These are phyloP conservation scores for Zaprionus obscuricornis DNA, from an alignment of 2,888 invertebrate species.

Conservation along the genomic window DNA sequence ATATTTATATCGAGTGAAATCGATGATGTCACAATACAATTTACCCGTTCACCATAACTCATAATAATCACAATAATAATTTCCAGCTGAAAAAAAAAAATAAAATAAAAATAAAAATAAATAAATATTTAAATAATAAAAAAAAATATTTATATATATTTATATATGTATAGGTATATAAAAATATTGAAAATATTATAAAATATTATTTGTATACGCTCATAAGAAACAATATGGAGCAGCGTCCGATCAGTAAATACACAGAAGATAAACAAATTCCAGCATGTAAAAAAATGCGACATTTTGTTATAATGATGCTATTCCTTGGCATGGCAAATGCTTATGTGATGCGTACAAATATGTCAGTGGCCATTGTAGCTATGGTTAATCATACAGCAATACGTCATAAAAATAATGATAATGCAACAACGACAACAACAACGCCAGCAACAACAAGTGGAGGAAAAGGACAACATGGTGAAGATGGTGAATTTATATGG, in stretches of 20 bases:
- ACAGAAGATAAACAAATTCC: too few relatives aligned
- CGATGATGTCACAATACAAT: neutral
- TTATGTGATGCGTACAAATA: conserved; percentile 94
- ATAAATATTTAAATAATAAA: neutral
- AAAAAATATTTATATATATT: conserved; percentile 81
- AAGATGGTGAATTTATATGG: conserved; percentile 90
- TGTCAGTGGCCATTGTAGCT: conserved; percentile 94
- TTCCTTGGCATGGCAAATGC: conserved; percentile 95
- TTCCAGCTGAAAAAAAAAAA: too few relatives aligned
- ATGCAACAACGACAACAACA: neutral
- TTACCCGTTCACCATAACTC: neutral
- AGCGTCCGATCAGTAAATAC: neutral
- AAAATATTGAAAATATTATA: too few relatives aligned
- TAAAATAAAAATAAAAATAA: too few relatives aligned
- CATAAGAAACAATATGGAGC: too few relatives aligned
- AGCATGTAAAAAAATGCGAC: too few relatives aligned
- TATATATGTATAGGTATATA: too few relatives aligned
- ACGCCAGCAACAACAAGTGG: too few relatives aligned
- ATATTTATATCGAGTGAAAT: neutral
- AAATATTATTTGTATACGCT: too few relatives aligned
- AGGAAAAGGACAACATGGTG: too few relatives aligned
- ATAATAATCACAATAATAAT: too few relatives aligned
- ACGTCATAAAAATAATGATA: conserved; percentile 79
- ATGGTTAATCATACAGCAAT: conserved; percentile 93
- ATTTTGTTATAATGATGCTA: conserved; percentile 92